Evolutionary conservation across 92 coral and sea anemone genomes (phyloP), one percentile per base, ranked within the genome.

Genomic region (Epizoanthus scotinus): DNA sequence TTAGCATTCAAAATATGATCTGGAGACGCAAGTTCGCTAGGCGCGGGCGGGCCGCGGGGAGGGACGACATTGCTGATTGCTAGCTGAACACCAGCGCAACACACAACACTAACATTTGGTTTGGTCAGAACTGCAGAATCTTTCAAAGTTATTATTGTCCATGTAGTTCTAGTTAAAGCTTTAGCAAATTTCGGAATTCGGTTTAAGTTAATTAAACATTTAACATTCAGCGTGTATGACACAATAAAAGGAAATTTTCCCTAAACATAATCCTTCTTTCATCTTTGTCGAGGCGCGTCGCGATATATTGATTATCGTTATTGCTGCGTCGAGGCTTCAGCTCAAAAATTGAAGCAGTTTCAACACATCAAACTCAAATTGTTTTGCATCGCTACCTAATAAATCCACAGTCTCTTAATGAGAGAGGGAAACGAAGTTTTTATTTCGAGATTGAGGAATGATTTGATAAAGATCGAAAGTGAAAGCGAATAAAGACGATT

Each of bases 241-340:
- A 15, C 21, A 0, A 0, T 6, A 3, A 5, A 18, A 19, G 79
- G 79, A 29, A 47, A 18, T 73, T 55, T 73, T 66, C 64, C 64
- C 1, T 7, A 47, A 3, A 13, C 12, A 19, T 68, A 7, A 13
- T 22, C 5, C 8, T 10, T 38, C 50, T n/a, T n/a, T n/a, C n/a
- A n/a, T n/a, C n/a, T n/a, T 63, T 59, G 81, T 59, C 47, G 27
- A 68, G 73, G 73, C 73, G 73, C 24, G 73, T 44, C 40, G 2
- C 1, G 44, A 40, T 67, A 52, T 67, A 31, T 10, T 19, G 42
- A 31, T n/a, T n/a, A n/a, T n/a, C n/a, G n/a, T n/a, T n/a, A n/a
- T n/a, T n/a, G n/a, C n/a, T n/a, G n/a, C n/a, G n/a, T n/a, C n/a
- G n/a, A 12, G 25, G 12, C 18, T 1, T 2, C 52, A 2, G 22